Base-by-base conservation (phyloP, 2,113 vertebrate species). In the Bungarus multicinctus region DNA sequence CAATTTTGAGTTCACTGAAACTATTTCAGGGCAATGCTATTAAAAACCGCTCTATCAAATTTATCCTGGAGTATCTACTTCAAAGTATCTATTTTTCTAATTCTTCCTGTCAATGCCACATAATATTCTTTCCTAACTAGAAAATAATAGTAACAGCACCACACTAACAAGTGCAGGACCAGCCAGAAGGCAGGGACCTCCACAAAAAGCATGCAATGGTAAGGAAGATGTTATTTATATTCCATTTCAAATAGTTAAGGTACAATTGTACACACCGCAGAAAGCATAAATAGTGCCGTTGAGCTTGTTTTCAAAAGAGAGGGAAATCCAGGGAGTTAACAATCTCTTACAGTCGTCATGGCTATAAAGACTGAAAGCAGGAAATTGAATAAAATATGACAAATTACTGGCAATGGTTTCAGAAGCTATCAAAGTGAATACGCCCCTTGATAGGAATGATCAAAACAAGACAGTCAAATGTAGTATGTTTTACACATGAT, bases 381-480 rank as follows among this genome's bases (percentile, higher is more conserved):
- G 93, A 90, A 97, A 95, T 0, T 93, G 47, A 96, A 92, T 1
- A 88, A 87, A 93, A 94, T 95, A 91, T 3, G 1, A 91, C 25
- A 96, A 74, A 69, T 52, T 91, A 92, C 18, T 89, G 89, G 18
- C 93, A 95, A 85, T 58, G 90, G 74, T 23, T 92, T 54, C 92
- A 92, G 95, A 92, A 0, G 0, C n/a, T 64, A 60, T 90, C 89
- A 9, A 93, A 90, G 90, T 91, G 53, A 94, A 45, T 91, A 69
- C 69, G 74, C 55, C 9, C 52, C 91, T 89, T 94, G 43, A 89
- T 54, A 93, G 10, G 74, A 90, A 86, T 92, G 91, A 96, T 88
- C 85, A 95, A 94, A 96, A 96, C 91, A 88, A 93, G 92, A 91
- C 94, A 93, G 54, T 96, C 94, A 94, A 18, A 88, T 5, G 0